Percentiles rank a stretch among this genome's conserved stretches.
phyloP scores from a whole-genome alignment of 53 echinoderm and acorn worm species.

The Crossaster papposus region DNA sequence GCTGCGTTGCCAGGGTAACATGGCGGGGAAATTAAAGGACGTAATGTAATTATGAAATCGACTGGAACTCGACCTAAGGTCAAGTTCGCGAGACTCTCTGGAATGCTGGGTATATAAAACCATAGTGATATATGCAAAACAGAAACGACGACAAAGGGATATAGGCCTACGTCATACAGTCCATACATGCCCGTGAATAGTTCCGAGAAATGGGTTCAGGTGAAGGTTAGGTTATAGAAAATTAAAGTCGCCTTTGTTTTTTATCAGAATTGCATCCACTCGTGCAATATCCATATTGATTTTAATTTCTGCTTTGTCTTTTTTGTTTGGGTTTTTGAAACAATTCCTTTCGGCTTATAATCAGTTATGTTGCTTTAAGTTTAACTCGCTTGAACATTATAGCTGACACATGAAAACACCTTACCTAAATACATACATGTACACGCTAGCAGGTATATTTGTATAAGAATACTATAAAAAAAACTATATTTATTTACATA shows the following conservation, averaged over 20 bases:
- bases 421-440: no score
- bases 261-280: not conserved
- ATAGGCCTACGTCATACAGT: no score
- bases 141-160: slow-evolving; percentile 4
- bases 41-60: slow-evolving; percentile 54
- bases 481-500: no score
- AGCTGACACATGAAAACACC: no score
- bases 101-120: slow-evolving; percentile 23
- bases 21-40: slow-evolving; percentile 59
- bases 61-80: slow-evolving; percentile 46
- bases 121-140: not conserved
- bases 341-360: no score
- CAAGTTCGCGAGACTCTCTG: slow-evolving; percentile 55
- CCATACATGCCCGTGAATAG: not conserved
- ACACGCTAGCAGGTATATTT: no score
- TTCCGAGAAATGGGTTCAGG: slow-evolving; percentile 10
- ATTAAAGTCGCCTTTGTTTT: not conserved
- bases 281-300: not conserved
- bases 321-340: no score
- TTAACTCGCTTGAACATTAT: no score
- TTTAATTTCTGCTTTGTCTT: not conserved
- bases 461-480: no score
- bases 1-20: slow-evolving; percentile 54
- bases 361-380: no score
- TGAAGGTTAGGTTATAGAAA: not conserved